phyloP scores from a whole-genome alignment of 2,888 invertebrate genomes.

The Strigamia crassipes region DNA sequence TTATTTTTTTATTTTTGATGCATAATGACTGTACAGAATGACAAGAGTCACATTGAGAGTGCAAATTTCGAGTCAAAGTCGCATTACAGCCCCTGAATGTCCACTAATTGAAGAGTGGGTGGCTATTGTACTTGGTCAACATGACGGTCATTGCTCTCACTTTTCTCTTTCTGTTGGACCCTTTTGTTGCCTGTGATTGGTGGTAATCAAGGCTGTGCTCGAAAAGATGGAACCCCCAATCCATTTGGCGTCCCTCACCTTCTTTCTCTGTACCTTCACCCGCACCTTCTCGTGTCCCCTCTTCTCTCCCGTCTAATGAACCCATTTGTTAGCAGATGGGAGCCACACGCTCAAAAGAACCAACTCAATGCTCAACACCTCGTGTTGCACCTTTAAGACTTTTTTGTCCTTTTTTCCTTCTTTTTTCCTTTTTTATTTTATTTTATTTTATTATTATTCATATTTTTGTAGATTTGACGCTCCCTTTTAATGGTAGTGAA shows the following conservation, averaged over 20 bases:
- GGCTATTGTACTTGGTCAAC: conserved; percentile 43
- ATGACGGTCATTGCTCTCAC: conserved; percentile 22
- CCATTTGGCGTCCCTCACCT: conserved; percentile 12
- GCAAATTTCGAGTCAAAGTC: conserved; percentile 18
- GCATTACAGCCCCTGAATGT: conserved; percentile 36
- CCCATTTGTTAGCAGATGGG: conserved; percentile 46
- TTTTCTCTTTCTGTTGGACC: conserved; percentile 15
- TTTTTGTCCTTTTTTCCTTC: neutral
- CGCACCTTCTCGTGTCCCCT: conserved; percentile 26
- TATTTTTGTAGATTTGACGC: neutral
- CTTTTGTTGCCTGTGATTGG: conserved; percentile 41
- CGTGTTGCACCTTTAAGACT: conserved; percentile 31
- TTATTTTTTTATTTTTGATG: neutral
- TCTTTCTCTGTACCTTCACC: conserved; percentile 9
- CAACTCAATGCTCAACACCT: conserved; percentile 27
- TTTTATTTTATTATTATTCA: neutral
- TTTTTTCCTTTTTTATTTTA: neutral
- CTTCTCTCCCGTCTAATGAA: conserved; percentile 44
- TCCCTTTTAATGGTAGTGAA: neutral
- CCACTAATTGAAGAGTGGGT: conserved; percentile 36
- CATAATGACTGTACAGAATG: neutral
- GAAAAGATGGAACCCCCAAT: neutral
- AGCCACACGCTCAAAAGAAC: conserved; percentile 38
- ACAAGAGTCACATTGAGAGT: neutral
- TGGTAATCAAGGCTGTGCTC: conserved; percentile 37